These are phyloP conservation scores for Lycophotia porphyrea DNA, from an alignment of 2,888 invertebrate genomes.

Conservation along the genomic window DNA sequence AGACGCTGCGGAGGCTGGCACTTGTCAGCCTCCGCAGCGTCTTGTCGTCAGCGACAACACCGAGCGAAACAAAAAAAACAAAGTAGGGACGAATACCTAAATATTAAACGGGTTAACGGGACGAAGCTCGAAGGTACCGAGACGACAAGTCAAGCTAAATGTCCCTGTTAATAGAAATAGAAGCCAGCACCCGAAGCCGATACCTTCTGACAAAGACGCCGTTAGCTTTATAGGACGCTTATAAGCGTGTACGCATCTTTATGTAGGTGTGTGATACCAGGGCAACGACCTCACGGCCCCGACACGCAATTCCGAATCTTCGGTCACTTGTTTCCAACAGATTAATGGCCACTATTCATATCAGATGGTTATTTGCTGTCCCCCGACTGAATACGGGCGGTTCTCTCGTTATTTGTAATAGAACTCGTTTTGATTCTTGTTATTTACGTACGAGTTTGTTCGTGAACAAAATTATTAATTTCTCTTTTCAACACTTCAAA, in stretches of 20 bases:
- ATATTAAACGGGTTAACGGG: constrained; percentile 72
- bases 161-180: constrained; percentile 73
- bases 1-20: constrained; percentile 30
- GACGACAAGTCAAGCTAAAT: constrained; percentile 71
- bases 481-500: constrained; percentile 53
- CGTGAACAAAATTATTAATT: constrained; percentile 48
- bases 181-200: constrained; percentile 58
- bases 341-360: constrained; percentile 75
- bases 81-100: constrained; percentile 58
- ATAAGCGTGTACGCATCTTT: constrained; percentile 67
- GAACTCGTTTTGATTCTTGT: constrained; percentile 49
- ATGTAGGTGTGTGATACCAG: constrained; percentile 60
- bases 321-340: constrained; percentile 75
- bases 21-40: too few species aligned
- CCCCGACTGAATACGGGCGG: constrained; percentile 55
- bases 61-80: constrained; percentile 28
- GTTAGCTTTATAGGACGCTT: constrained; percentile 61
- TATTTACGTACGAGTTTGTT: constrained; percentile 12
- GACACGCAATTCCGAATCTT: constrained; percentile 69
- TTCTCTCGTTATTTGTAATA: constrained; percentile 66
- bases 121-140: constrained; percentile 56
- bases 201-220: constrained; percentile 66
- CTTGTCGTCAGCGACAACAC: constrained; percentile 27
- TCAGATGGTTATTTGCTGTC: constrained; percentile 73
- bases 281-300: constrained; percentile 64